Evolutionary conservation across 2,113 vertebrate species (phyloP).

Genomic region (Elachura formosa): DNA sequence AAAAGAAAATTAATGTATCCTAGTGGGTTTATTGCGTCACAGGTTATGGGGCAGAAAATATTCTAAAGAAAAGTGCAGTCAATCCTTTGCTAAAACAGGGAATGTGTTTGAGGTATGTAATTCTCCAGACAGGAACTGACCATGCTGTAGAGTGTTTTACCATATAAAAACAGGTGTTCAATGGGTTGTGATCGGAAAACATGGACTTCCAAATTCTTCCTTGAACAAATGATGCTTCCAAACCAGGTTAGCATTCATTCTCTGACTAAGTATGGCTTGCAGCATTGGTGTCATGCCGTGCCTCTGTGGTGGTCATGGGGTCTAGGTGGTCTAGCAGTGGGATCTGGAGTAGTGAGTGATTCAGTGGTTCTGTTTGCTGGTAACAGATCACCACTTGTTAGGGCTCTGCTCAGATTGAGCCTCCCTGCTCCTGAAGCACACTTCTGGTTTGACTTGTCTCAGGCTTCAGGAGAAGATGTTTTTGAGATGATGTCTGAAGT

Average conservation of each 20-base stretch:
- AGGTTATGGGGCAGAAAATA: background rate
- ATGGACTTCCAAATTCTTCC: background rate
- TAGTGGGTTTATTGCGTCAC: background rate
- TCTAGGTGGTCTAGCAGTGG: background rate
- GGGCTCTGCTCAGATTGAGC: background rate
- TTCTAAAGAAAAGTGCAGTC: background rate
- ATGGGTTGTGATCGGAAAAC: background rate
- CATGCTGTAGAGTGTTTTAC: background rate
- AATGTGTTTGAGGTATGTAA: background rate
- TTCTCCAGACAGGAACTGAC: background rate
- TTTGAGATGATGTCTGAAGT: background rate
- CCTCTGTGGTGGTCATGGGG: background rate
- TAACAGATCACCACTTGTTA: fast-evolving
- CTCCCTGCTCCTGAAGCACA: background rate
- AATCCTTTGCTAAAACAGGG: background rate
- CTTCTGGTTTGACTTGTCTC: background rate
- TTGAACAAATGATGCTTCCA: background rate
- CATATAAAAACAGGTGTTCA: background rate
- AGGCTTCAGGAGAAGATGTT: background rate
- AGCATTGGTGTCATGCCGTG: background rate
- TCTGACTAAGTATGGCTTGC: background rate
- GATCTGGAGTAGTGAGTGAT: background rate
- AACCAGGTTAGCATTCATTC: background rate
- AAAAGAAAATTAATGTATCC: background rate
- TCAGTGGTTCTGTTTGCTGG: background rate